Evolutionary conservation across 2,888 invertebrate species (phyloP), one percentile per base, ranked within the genome.

Genomic region (Leptopterna dolabrata): DNA sequence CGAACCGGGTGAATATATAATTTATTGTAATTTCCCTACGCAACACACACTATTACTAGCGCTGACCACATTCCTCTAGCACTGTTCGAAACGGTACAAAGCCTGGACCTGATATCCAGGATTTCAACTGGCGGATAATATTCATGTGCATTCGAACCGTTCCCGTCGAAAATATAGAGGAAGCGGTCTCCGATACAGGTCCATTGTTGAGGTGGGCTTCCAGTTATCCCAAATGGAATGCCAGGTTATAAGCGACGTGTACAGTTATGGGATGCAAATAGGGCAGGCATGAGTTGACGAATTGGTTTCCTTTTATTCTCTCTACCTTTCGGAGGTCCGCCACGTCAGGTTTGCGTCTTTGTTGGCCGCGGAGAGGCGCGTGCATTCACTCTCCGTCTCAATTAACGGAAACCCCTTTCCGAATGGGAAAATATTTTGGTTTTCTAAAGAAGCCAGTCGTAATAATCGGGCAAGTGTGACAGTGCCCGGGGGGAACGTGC

Each of bases 221-320:
- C 78, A 78, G 78, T 78, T 78, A 78, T 78, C 43, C 45, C 78
- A 70, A 83, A 83, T 41, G 83, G 83, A 83, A 70, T 83, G 83
- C 43, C 45, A 43, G 78, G 78, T 78, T 81, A 30, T 55, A 47
- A 81, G 36, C 63, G 83, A 81, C 70, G 19, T 70, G 83, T 24
- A 83, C 83, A 83, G 83, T 83, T 83, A 83, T 83, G 63, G 63
- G 83, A 83, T 83, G 83, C 83, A 83, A 83, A 83, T 83, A 83
- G 83, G 83, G 41, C 83, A 43, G 70, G 41, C 83, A 83, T 83
- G 83, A 83, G 83, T 83, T 83, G 83, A 83, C 83, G 70, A 83
- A 63, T 83, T 43, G 78, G 78, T 78, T 45, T 19, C 45, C 78
- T 78, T 78, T 78, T 78, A 78, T 78, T 83, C 43, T 81, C 43